phyloP scores from a whole-genome alignment of 2,888 invertebrate genomes.

The Sinohyriopsis cumingii region DNA sequence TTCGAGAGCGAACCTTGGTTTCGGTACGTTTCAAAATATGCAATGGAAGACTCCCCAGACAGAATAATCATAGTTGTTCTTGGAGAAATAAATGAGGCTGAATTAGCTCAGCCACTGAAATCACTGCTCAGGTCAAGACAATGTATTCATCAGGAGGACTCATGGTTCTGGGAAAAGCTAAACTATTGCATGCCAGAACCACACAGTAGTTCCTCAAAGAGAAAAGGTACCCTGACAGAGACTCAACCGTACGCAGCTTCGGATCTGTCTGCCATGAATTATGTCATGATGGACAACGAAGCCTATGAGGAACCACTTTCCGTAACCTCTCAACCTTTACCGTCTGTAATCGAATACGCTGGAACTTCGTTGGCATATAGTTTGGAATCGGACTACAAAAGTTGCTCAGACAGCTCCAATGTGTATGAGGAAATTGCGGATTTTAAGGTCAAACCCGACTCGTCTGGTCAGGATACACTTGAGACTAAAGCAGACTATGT shows the following conservation, averaged over 20 bases:
- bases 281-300: constrained; percentile 24
- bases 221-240: constrained; percentile 13
- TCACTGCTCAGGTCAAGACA: constrained; percentile 89
- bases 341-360: constrained; percentile 22
- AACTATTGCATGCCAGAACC: constrained; percentile 83
- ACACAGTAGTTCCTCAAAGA: constrained; percentile 16
- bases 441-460: no score
- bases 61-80: constrained; percentile 23
- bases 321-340: constrained; percentile 22
- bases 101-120: constrained; percentile 87
- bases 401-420: constrained; percentile 26
- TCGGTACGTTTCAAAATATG: constrained; percentile 80
- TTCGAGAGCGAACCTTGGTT: constrained; percentile 91
- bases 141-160: constrained; percentile 89
- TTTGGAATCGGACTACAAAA: constrained; percentile 12
- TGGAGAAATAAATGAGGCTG: constrained; percentile 22
- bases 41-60: constrained; percentile 24
- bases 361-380: constrained; percentile 13
- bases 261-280: constrained; percentile 19
- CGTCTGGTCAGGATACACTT: no score
- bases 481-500: no score
- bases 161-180: constrained; percentile 94
- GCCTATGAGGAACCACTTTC: constrained; percentile 35
- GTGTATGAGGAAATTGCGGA: constrained; percentile 33
- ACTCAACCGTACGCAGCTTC: constrained; percentile 33